Evolutionary conservation across 2,888 invertebrate genomes (phyloP).

Genomic region (Lutraria lutraria): DNA sequence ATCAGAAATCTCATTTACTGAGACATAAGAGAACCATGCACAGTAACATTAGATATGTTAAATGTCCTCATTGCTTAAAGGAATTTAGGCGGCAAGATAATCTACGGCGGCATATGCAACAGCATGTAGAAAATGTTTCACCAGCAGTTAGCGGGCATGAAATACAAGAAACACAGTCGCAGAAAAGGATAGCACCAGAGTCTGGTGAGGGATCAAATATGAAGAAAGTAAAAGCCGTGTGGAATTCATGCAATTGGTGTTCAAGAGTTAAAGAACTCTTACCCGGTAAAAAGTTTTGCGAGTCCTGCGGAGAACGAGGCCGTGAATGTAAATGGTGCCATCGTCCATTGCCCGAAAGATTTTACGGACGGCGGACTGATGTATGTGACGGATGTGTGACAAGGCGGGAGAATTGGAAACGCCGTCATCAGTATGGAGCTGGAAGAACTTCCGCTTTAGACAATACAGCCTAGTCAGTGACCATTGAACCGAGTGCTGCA

Average conservation of each 20-base stretch:
- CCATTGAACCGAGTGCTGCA: conserved; percentile 30
- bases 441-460: no score
- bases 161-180: not conserved
- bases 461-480: conserved; percentile 15
- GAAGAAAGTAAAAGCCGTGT: not conserved
- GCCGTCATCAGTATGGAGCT: not conserved
- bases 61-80: not conserved
- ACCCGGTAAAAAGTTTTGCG: no score
- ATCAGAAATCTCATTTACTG: conserved; percentile 34
- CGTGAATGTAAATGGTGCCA: no score
- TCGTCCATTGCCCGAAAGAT: conserved; percentile 62
- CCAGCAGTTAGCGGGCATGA: conserved; percentile 6
- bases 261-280: conserved; percentile 30
- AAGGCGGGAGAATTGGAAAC: conserved; percentile 35
- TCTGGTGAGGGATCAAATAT: no score
- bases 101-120: no score
- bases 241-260: conserved; percentile 56
- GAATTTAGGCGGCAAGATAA: conserved; percentile 43
- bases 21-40: conserved; percentile 1
- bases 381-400: conserved; percentile 49
- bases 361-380: conserved; percentile 50
- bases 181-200: no score
- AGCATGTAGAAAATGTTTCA: conserved; percentile 32
- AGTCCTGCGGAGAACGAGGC: no score
- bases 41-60: not conserved